Percentiles rank a stretch among this genome's conserved stretches.
Conservation (phyloP, 2,797 vertebrate genomes). For the Acipenser ruthenus region DNA sequence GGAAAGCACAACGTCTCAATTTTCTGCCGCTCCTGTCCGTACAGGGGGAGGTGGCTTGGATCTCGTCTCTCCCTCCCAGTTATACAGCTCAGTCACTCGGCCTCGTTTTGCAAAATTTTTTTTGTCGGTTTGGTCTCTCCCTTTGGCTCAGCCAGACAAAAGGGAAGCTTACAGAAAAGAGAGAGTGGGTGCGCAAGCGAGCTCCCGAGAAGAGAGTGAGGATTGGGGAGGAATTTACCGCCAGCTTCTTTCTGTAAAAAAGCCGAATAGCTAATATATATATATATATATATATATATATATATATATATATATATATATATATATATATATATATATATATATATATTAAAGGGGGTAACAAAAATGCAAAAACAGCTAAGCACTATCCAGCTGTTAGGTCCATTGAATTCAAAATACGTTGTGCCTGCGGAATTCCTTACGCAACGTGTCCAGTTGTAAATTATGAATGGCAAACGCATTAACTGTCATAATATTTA, state of each 20-base stretch:
- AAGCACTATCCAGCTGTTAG: not conserved
- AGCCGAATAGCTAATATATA: not conserved
- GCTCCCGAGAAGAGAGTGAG: not conserved
- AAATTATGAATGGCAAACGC: no score
- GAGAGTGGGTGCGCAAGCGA: not conserved
- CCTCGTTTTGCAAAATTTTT: conserved; percentile 4
- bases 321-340: no score
- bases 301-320: no score
- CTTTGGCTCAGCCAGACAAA: conserved; percentile 24
- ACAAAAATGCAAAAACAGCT: not conserved
- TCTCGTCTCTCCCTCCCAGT: no score
- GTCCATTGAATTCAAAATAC: not conserved
- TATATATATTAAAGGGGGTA: not conserved
- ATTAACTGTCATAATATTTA: no score
- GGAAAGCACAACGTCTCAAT: no score
- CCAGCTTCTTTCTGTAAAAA: not conserved
- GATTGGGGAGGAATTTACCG: not conserved
- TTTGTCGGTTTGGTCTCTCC: conserved; percentile 8
- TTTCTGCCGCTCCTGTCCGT: no score
- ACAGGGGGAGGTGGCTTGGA: no score
- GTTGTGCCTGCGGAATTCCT: no score
- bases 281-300: not conserved
- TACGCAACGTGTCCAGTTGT: no score
- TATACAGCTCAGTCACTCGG: conserved; percentile 6
- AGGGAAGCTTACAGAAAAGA: conserved; percentile 9